Conservation (phyloP, 2,113 vertebrate genomes). For the Reinhardtius hippoglossoides region DNA sequence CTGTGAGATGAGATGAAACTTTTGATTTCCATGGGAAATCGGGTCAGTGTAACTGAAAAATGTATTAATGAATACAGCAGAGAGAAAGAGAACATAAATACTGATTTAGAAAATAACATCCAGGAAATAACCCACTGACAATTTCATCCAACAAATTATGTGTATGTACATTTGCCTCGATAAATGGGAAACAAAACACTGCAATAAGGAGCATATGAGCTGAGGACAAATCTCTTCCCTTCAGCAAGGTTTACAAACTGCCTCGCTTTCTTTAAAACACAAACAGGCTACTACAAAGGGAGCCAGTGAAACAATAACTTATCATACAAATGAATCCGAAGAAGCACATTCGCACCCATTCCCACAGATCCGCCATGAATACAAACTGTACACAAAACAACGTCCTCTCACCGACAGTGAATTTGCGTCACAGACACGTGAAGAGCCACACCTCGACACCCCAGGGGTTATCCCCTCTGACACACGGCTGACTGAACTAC, state of each 20-base stretch:
- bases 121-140: slow-evolving; percentile 6
- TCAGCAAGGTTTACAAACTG: slow-evolving; percentile 31
- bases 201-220: not conserved
- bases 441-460: no score
- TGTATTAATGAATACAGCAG: slow-evolving; percentile 7
- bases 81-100: slow-evolving; percentile 8
- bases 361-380: not conserved
- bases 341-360: not conserved
- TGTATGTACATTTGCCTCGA: not conserved
- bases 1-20: slow-evolving; percentile 6
- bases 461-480: no score
- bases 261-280: slow-evolving; percentile 22
- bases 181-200: slow-evolving; percentile 16
- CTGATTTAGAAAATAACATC: slow-evolving; percentile 7
- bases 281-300: slow-evolving; percentile 2
- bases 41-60: not conserved
- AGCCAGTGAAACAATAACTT: slow-evolving; percentile 15
- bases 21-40: slow-evolving; percentile 1
- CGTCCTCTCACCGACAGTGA: not conserved
- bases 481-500: no score
- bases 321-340: slow-evolving; percentile 10
- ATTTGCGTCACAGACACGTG: slow-evolving; percentile 22
- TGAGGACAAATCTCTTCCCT: slow-evolving; percentile 26
- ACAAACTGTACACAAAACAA: slow-evolving; percentile 1
- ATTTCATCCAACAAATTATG: not conserved